phyloP scores from a whole-genome alignment of 2,797 vertebrate species.

The Glossophaga mutica region DNA sequence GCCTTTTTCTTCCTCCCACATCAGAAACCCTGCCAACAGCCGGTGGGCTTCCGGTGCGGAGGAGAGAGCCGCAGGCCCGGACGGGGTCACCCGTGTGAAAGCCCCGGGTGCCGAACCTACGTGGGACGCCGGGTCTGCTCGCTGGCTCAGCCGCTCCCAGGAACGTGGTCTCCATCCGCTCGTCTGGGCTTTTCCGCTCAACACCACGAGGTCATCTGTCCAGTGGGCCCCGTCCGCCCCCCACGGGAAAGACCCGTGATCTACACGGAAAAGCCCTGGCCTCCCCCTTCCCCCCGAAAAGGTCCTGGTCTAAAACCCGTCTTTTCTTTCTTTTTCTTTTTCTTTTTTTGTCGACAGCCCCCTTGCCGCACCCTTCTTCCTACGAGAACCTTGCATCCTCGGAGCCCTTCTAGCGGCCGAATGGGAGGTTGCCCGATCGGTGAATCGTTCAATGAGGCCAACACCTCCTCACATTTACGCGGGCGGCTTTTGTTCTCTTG shows the following conservation, averaged over 20 bases:
- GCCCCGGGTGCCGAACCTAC: neutral
- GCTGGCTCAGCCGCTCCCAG: neutral
- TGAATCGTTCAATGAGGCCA: neutral
- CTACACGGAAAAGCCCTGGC: neutral
- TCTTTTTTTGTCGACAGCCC: neutral
- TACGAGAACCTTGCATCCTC: neutral
- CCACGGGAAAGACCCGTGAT: neutral
- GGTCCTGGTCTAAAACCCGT: neutral
- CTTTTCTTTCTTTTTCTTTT: neutral
- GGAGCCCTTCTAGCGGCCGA: neutral
- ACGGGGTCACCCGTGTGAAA: neutral
- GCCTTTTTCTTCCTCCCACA: neutral
- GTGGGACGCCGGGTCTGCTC: neutral
- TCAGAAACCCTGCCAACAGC: conserved; percentile 51
- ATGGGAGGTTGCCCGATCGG: neutral
- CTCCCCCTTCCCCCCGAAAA: neutral
- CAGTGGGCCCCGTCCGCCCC: neutral
- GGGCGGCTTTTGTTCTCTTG: neutral
- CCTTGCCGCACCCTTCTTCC: neutral
- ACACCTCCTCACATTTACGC: neutral
- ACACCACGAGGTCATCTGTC: neutral
- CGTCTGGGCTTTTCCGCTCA: neutral
- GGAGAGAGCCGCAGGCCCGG: neutral
- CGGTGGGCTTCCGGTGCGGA: conserved; percentile 28
- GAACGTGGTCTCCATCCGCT: no score